Evolutionary conservation across 1,140 invertebrate species (phyloP).

Genomic region (Lepidurus packardi): DNA sequence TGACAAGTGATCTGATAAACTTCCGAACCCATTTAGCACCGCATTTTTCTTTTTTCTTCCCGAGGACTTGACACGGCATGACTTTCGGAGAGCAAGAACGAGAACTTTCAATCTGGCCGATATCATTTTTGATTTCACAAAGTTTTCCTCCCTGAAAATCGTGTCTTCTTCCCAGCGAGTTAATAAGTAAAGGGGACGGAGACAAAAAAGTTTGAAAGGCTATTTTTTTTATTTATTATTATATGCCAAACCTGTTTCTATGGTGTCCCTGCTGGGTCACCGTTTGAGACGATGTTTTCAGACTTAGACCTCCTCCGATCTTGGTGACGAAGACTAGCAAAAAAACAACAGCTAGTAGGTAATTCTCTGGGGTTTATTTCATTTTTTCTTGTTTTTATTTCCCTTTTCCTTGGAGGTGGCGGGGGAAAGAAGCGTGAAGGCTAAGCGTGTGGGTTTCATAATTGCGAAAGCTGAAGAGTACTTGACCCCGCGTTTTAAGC

Average conservation of each 20-base stretch:
- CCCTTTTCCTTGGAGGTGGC: background rate
- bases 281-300: conserved; percentile 6
- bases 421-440: background rate
- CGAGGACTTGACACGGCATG: background rate
- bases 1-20: conserved; percentile 22
- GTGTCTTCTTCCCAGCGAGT: background rate
- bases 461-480: background rate
- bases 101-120: no score
- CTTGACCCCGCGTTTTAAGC: background rate
- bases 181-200: background rate
- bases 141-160: background rate
- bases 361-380: background rate
- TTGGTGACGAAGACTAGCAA: conserved; percentile 15
- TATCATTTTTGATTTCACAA: no score
- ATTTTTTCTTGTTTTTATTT: background rate
- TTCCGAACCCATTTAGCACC: background rate
- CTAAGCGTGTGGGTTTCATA: background rate
- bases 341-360: conserved; percentile 20
- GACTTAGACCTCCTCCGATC: conserved; percentile 1
- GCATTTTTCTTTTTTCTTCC: background rate
- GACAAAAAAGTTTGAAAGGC: background rate
- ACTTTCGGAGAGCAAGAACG: no score
- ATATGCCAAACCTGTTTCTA: conserved; percentile 16
- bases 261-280: conserved; percentile 5
- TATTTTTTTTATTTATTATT: background rate